Evolutionary conservation across 2,113 vertebrate species (phyloP).

Genomic region (human): DNA sequence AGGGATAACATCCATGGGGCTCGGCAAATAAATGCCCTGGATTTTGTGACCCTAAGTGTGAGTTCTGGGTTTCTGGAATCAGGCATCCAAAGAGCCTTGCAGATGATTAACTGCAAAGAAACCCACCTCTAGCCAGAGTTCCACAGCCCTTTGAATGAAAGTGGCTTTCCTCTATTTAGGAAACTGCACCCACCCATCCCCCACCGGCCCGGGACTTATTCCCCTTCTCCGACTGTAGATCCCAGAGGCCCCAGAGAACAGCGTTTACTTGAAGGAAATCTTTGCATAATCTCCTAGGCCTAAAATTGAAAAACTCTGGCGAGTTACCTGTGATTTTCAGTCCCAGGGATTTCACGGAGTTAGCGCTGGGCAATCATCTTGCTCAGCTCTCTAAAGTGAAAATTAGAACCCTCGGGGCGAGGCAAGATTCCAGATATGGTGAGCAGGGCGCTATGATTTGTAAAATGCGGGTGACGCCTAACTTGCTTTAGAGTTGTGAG

Average conservation of each 20-base stretch:
- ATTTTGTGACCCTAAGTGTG: conserved; percentile 67
- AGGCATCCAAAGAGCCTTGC: not conserved
- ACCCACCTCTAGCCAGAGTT: conserved; percentile 18
- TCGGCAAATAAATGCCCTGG: conserved; percentile 57
- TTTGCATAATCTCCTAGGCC: not conserved
- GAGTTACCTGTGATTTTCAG: not conserved
- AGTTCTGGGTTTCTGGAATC: conserved; percentile 27
- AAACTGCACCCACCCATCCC: not conserved
- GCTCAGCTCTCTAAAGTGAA: not conserved
- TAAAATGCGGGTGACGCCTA: not conserved
- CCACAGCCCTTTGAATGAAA: not conserved
- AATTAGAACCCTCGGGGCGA: not conserved
- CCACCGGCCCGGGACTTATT: not conserved
- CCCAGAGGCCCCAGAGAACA: not conserved
- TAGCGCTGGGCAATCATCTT: no score
- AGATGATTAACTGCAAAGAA: conserved; percentile 32
- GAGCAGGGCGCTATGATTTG: not conserved
- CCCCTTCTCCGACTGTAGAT: not conserved
- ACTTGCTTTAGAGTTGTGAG: not conserved
- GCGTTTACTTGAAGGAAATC: not conserved
- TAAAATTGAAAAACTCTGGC: not conserved
- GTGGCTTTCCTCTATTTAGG: not conserved
- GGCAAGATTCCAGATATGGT: not conserved
- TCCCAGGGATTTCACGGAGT: not conserved
- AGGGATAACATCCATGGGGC: not conserved